Evolutionary conservation across 2,888 invertebrate genomes (phyloP).

Genomic region (Acanthosoma haemorrhoidale): DNA sequence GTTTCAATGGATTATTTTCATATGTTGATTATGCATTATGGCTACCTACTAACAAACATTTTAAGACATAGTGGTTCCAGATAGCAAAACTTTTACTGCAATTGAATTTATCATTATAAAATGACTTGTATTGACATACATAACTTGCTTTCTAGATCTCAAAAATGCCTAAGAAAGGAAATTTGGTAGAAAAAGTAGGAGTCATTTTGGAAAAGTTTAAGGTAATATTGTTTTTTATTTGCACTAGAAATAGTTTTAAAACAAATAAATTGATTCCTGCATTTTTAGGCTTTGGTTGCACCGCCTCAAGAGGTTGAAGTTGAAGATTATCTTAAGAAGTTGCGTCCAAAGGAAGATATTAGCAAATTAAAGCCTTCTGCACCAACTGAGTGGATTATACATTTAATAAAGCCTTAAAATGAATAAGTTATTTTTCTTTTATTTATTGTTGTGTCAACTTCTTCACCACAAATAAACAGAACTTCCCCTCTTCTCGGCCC

Average conservation of each 20-base stretch:
- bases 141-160: neutral
- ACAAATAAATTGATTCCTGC: neutral
- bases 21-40: too few relatives aligned
- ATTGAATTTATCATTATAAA: too few relatives aligned
- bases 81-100: too few relatives aligned
- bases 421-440: too few relatives aligned
- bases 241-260: neutral
- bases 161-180: neutral
- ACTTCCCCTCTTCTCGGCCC: too few relatives aligned
- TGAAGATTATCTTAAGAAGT: neutral
- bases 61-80: too few relatives aligned
- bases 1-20: too few relatives aligned
- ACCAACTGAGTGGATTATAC: neutral
- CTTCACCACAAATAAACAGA: too few relatives aligned
- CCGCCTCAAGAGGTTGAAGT: neutral
- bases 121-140: too few relatives aligned
- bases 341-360: neutral
- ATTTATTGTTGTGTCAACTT: too few relatives aligned
- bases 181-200: neutral
- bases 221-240: neutral
- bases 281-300: neutral
- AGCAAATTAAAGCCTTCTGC: neutral
- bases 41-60: too few relatives aligned
- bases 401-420: neutral
- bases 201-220: neutral